Base-by-base conservation (phyloP, 2,888 invertebrate genomes). In the Caenorhabditis afra region DNA sequence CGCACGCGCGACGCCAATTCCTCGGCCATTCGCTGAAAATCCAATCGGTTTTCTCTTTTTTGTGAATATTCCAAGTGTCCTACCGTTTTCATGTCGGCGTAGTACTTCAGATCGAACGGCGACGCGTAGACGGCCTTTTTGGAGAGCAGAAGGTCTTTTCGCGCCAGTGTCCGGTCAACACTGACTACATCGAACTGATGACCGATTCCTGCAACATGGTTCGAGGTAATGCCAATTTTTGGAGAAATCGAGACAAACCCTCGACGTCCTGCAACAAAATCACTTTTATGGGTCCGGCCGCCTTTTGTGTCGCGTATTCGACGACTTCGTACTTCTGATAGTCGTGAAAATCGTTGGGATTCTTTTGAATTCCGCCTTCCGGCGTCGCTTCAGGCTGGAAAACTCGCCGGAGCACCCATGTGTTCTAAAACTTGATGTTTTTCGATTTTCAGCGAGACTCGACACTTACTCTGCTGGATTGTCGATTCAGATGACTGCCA, bases 101-200 rank as follows among this genome's bases (percentile, higher is more conserved):
- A 89, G 64, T 89, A 88, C 58, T 87, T 73, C 37, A 89, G 67
- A 74, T 89, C 88, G 57, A 89, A 89, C 8, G 89, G 89, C 18
- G 89, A 89, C 5, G 88, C 89, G 59, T 89, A 89, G 18, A 86
- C 86, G 12, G 89, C 89, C 41, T 86, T 88, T 62, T 68, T 76
- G 0, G 84, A 75, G 8, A 86, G 81, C 0, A 89, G 73, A 11
- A 89, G 77, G 49, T 87, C 85, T 23, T 70, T 79, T 8, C 88
- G 70, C 2, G 88, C 89, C 16, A 77, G 35, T 29, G 76, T 81
- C 20, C 83, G 67, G 16, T 85, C 76, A 8, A 89, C 86, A 23
- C 83, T 82, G 29, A 89, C 85, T 0, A 88, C 84, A 67, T 89
- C 89, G 64, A 87, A 89, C 58, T 88, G 87, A 52, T 88, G 84